Evolutionary conservation across 1,140 invertebrate genomes (phyloP), one percentile per base, ranked within the genome.

Genomic region (Dendroctonus valens): DNA sequence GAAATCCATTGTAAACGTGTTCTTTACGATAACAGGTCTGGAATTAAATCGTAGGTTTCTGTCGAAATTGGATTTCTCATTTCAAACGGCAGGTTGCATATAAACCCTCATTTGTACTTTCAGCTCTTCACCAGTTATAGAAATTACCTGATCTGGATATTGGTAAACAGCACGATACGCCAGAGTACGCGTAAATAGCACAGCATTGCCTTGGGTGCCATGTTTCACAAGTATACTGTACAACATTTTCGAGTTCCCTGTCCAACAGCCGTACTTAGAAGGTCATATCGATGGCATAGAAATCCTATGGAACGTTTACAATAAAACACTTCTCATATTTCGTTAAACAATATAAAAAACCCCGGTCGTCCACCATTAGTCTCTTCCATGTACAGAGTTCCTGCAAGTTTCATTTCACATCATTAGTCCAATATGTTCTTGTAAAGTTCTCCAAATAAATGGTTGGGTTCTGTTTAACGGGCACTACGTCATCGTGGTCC

Each of bases 141-240:
- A n/a, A n/a, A n/a, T 65, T 82, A 94, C 92, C 83, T 96, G 96
- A 70, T 87, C 86, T 26, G 94, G 94, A 79, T 95, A n/a, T n/a
- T n/a, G n/a, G 88, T 51, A 97, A 81, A 79, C 94, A 97, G 75
- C 94, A 97, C 4, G 94, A 94, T 7, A 97, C 91, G 80, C 94
- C n/a, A n/a, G n/a, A 97, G 75, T 93, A 89, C 79, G 97, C 95
- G 78, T 93, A 97, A 41, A 94, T 85, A 58, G 85, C 84, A 80
- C 94, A 97, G 74, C 95, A 97, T 53, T 89, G 86, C 76, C 89
- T 90, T 37, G 80, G 74, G 72, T 88, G 88, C 76, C 94, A 97
- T 3, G 89, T 90, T 54, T 91, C 85, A 81, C 95, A 97, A 67
- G 86, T 88, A 74, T 94, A 96, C 70, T 89, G 86, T 70, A 82